Evolutionary conservation across 2,888 invertebrate species (phyloP).

Genomic region (Elmis aenea): DNA sequence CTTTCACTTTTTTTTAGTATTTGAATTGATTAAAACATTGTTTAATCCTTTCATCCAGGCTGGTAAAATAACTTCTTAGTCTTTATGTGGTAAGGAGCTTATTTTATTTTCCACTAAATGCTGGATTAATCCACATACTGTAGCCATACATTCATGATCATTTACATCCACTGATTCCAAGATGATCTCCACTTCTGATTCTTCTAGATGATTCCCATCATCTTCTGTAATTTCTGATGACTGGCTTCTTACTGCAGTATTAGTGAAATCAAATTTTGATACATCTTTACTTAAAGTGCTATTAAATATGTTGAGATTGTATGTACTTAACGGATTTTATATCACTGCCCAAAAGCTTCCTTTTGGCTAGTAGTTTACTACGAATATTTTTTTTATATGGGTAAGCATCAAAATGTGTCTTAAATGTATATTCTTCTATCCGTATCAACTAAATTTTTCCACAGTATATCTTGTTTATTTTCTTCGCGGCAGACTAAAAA

Average conservation of each 20-base stretch:
- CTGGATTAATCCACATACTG: conserved; percentile 54
- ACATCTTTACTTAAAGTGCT: conserved; percentile 62
- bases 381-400: conserved; percentile 48
- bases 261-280: conserved; percentile 18
- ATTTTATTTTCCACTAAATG: conserved; percentile 48
- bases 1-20: conserved; percentile 52
- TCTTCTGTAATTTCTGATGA: conserved; percentile 12
- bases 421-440: conserved; percentile 48
- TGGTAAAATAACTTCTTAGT: conserved; percentile 29
- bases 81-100: conserved; percentile 42
- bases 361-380: conserved; percentile 6
- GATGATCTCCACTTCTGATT: conserved; percentile 42
- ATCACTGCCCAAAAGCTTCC: conserved; percentile 5
- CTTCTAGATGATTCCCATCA: conserved; percentile 25
- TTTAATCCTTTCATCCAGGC: conserved; percentile 33
- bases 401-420: conserved; percentile 50
- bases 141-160: conserved; percentile 66
- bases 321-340: conserved; percentile 38
- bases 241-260: conserved; percentile 17
- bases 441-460: conserved; percentile 56
- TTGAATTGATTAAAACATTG: conserved; percentile 34
- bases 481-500: conserved; percentile 58
- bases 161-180: conserved; percentile 60
- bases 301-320: conserved; percentile 54
- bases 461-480: conserved; percentile 53